Conservation (phyloP, 1,140 invertebrate species). For the Drosophila willistoni region DNA sequence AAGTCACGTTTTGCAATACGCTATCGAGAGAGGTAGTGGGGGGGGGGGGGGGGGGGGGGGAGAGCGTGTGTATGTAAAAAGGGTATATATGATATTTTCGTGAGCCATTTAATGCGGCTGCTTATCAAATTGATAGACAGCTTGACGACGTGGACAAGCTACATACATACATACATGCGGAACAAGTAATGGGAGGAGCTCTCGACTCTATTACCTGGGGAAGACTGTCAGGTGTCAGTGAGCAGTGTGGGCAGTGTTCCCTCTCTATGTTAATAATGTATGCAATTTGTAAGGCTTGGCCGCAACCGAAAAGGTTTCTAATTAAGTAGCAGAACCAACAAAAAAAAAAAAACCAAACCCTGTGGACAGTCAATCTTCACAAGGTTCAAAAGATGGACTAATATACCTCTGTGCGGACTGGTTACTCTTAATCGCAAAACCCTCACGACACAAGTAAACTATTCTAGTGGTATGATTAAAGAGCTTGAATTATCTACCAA, state of each 20-base stretch:
- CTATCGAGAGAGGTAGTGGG: too few relatives aligned
- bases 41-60: too few relatives aligned
- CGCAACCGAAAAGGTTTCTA: constrained; percentile 49
- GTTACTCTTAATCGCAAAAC: too few relatives aligned
- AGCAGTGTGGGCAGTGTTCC: constrained; percentile 10
- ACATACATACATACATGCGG: constrained; percentile 4
- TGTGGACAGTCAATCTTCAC: constrained; percentile 63
- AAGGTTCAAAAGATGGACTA: background rate
- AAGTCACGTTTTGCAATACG: constrained; percentile 74
- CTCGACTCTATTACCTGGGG: constrained; percentile 27
- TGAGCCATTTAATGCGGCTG: constrained; percentile 57
- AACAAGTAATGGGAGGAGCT: constrained; percentile 11
- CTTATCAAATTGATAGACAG: constrained; percentile 74
- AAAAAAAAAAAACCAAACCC: background rate
- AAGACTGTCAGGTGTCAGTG: constrained; percentile 12
- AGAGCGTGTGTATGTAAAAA: constrained; percentile 18
- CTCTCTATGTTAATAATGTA: constrained; percentile 44
- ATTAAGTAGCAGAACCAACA: constrained; percentile 53
- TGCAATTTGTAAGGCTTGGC: constrained; percentile 50
- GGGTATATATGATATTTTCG: constrained; percentile 35
- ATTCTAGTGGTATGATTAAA: too few relatives aligned
- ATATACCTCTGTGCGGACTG: too few relatives aligned
- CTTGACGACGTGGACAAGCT: constrained; percentile 36
- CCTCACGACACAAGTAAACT: too few relatives aligned
- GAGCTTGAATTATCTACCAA: too few relatives aligned